Evolutionary conservation across 2,113 vertebrate genomes (phyloP).

Genomic region (Numida meleagris): DNA sequence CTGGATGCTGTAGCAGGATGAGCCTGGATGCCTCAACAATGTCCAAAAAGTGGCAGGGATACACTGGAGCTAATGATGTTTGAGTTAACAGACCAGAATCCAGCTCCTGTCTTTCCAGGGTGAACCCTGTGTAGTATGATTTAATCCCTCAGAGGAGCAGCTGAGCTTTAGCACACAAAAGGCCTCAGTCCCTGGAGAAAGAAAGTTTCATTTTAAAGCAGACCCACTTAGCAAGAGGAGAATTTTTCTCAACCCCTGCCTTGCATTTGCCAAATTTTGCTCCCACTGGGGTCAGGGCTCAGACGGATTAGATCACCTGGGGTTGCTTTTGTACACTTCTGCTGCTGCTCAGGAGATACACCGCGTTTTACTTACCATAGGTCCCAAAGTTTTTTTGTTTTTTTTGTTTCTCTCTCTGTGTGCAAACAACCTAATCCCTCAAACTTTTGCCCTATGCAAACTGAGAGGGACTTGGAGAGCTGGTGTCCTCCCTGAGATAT

Average conservation of each 20-base stretch:
- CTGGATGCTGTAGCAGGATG: accelerated
- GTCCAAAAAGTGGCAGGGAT: neutral
- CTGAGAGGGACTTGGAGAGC: neutral
- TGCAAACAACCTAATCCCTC: neutral
- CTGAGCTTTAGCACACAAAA: neutral
- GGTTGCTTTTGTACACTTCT: neutral
- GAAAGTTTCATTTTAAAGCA: neutral
- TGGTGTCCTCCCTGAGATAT: neutral
- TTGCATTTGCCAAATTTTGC: neutral
- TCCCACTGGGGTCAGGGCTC: neutral
- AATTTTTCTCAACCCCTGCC: neutral
- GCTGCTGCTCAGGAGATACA: neutral
- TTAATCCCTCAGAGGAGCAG: neutral
- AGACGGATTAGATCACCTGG: neutral
- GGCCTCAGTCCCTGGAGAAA: neutral
- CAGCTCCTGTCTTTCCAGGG: neutral
- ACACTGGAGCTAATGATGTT: neutral
- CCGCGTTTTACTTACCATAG: neutral
- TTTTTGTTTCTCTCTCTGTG: neutral
- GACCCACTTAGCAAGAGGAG: neutral
- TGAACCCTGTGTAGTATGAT: neutral
- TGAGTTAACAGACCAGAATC: neutral
- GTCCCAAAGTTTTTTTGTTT: neutral
- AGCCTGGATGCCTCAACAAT: neutral
- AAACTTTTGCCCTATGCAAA: neutral